Evolutionary conservation across 2,113 vertebrate genomes (phyloP), one percentile per base, ranked within the genome.

Genomic region (Grammomys dolichurus): DNA sequence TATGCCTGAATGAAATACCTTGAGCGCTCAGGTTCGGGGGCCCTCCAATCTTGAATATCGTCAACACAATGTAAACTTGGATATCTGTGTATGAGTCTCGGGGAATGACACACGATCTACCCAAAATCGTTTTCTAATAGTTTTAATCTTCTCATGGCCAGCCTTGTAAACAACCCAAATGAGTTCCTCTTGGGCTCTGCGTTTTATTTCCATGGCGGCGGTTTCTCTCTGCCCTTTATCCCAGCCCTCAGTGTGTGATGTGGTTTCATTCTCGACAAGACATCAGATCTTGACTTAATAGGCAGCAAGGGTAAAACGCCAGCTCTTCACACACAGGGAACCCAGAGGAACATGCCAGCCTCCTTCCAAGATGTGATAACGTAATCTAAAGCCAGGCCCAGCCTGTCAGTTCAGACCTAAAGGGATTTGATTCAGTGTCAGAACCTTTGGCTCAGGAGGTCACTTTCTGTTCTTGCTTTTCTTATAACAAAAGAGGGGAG

Each of bases 381-480:
- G 99, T 99, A 99, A 99, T 99, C 99, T 99, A 98, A 98, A 98
- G 98, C 98, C 76, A 84, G 98, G 98, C 98, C 98, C 98, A 98
- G 99, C 99, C 99, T 99, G 98, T 99, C 99, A 99, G 99, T 98
- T 99, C 99, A 98, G 98, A 98, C 98, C 99, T 99, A 99, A 99
- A 99, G 99, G 99, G 99, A 99, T 99, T 99, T 99, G 99, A 99
- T 99, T 99, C 99, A 98, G 99, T 99, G 99, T 99, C 99, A 99
- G 98, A 99, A 99, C 99, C 99, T 99, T 99, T 99, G 99, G 98
- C 99, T 99, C 98, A 0, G 58, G 97, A 93, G 99, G 99, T 99
- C 99, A 99, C 97, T 98, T 98, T 99, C 99, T 99, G 98, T 98
- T 99, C 99, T 99, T 99, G 99, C 98, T 98, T 99, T 98, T 98